phyloP scores from a whole-genome alignment of 2,113 vertebrate genomes.

The Rhinogobius similis region DNA sequence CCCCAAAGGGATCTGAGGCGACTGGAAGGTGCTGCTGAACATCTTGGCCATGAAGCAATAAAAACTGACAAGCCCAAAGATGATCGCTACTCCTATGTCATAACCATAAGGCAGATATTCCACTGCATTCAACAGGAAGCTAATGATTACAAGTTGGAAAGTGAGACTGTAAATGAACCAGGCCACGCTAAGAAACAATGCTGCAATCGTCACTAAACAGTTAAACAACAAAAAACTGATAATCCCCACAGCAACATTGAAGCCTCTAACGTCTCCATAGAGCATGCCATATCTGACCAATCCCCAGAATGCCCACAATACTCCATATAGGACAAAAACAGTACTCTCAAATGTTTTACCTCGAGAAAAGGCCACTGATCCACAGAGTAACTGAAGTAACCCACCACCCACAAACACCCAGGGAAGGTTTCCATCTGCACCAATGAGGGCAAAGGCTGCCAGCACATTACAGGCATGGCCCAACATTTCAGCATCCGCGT shows the following conservation, averaged over 20 bases:
- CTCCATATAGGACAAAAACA: constrained; percentile 83
- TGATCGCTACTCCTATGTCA: constrained; percentile 81
- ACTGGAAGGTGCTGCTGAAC: constrained; percentile 79
- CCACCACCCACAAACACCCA: constrained; percentile 87
- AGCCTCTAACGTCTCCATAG: constrained; percentile 74
- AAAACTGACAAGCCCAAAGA: constrained; percentile 87
- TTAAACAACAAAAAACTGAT: constrained; percentile 86
- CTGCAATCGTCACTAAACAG: constrained; percentile 76
- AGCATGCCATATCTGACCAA: constrained; percentile 79
- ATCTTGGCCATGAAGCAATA: constrained; percentile 86
- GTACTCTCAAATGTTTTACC: constrained; percentile 90
- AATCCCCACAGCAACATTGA: constrained; percentile 80
- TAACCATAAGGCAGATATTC: constrained; percentile 78
- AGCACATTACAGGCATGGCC: constrained; percentile 82
- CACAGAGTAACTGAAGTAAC: constrained; percentile 77
- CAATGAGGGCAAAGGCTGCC: constrained; percentile 82
- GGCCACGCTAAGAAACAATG: constrained; percentile 77
- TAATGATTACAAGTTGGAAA: constrained; percentile 83
- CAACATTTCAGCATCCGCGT: constrained; percentile 83
- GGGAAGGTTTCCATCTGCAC: constrained; percentile 71
- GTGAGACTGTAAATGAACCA: constrained; percentile 84
- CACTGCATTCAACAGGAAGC: constrained; percentile 85
- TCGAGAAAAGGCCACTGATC: constrained; percentile 82
- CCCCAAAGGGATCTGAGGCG: constrained; percentile 80
- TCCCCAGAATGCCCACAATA: constrained; percentile 89